These are phyloP conservation scores for Eupithecia dodoneata DNA, from an alignment of 2,888 invertebrate species.

Conservation along the genomic window DNA sequence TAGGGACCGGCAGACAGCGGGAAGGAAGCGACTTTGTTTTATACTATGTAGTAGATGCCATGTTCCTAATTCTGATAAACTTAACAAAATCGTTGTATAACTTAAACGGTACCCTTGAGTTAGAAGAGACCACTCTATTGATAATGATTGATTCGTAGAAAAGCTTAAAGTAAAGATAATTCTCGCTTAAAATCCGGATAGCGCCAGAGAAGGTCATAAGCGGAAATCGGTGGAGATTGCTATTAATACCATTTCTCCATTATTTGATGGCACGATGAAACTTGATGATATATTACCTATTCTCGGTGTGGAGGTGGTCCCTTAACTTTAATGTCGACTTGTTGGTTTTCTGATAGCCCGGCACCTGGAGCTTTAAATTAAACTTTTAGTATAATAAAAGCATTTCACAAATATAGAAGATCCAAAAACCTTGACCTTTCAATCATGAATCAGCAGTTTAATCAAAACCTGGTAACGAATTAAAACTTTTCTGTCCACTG, in stretches of 20 bases:
- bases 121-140: neutral
- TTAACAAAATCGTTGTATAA: too few species aligned
- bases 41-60: too few species aligned
- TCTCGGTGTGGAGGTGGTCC: neutral
- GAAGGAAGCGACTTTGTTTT: too few species aligned
- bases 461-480: slow-evolving; percentile 8
- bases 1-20: too few species aligned
- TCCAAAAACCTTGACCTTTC: slow-evolving; percentile 14
- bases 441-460: slow-evolving; percentile 6
- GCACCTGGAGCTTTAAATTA: neutral
- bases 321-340: neutral
- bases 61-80: too few species aligned
- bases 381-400: neutral
- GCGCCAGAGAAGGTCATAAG: neutral
- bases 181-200: neutral
- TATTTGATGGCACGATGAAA: neutral
- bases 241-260: neutral
- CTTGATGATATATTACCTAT: neutral
- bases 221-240: neutral
- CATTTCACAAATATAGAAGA: neutral
- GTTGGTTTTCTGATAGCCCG: neutral
- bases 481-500: neutral
- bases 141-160: too few species aligned
- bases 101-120: neutral
- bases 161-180: neutral